Evolutionary conservation across 2,888 invertebrate species (phyloP).

Genomic region (Copidosoma aretas): DNA sequence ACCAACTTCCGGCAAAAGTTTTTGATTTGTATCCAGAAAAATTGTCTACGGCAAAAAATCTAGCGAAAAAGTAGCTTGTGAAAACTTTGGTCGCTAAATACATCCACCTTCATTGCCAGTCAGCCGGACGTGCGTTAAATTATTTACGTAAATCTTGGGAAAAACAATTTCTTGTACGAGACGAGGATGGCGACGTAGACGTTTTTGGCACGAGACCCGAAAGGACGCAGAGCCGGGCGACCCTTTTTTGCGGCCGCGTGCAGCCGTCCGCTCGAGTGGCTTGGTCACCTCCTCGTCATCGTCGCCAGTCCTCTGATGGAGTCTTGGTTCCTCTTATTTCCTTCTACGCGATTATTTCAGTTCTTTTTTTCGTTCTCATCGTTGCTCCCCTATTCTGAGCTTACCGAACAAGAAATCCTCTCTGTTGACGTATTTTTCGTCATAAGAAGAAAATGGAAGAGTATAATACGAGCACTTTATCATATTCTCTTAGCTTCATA

Average conservation of each 20-base stretch:
- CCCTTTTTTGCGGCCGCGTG: slow-evolving; percentile 45
- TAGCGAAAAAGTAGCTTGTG: no score
- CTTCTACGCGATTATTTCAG: slow-evolving; percentile 32
- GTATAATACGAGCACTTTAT: neutral
- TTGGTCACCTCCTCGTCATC: slow-evolving; percentile 34
- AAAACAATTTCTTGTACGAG: neutral
- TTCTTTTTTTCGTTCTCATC: slow-evolving; percentile 6
- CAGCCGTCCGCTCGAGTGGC: slow-evolving; percentile 46
- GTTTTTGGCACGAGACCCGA: slow-evolving; percentile 44
- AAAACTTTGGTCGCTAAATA: no score
- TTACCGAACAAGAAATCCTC: slow-evolving; percentile 12
- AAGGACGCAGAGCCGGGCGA: slow-evolving; percentile 22
- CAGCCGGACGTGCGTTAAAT: no score
- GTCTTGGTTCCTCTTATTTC: slow-evolving; percentile 35
- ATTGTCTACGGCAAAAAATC: neutral
- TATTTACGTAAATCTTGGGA: neutral
- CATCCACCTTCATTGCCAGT: no score
- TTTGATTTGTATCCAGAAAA: neutral
- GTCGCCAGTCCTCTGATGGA: slow-evolving; percentile 21
- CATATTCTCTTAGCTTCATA: slow-evolving; percentile 6
- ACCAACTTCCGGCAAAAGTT: no score
- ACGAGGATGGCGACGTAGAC: slow-evolving; percentile 27
- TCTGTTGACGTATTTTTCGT: slow-evolving; percentile 43
- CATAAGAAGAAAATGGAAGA: slow-evolving; percentile 13
- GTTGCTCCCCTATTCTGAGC: neutral